phyloP scores from a whole-genome alignment of 2,888 invertebrate genomes.

The Trissolcus japonicus region DNA sequence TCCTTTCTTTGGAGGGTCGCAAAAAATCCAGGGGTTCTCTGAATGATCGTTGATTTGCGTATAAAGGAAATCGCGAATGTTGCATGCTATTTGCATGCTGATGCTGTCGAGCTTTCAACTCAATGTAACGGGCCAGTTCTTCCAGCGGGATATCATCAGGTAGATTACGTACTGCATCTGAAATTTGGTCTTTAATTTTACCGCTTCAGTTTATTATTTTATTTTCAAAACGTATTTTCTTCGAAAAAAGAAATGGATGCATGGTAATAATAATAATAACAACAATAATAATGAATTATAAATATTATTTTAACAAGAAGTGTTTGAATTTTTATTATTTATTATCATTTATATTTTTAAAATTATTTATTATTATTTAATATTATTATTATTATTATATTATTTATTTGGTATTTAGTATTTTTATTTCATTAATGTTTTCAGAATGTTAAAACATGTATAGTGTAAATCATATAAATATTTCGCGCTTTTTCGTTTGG shows the following conservation, averaged over 20 bases:
- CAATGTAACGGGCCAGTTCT: conserved; percentile 64
- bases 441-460: too few relatives aligned
- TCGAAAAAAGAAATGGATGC: not conserved
- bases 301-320: not conserved
- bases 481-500: too few relatives aligned
- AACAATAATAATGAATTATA: not conserved
- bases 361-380: not conserved
- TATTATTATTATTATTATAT: too few relatives aligned
- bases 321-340: not conserved
- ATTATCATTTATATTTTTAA: not conserved
- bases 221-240: not conserved
- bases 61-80: conserved; percentile 39
- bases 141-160: conserved; percentile 62
- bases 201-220: too few relatives aligned
- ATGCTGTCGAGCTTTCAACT: conserved; percentile 58
- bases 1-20: conserved; percentile 57
- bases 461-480: too few relatives aligned
- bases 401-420: too few relatives aligned
- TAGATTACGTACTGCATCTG: conserved; percentile 67
- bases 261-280: not conserved
- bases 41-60: conserved; percentile 37
- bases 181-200: not conserved
- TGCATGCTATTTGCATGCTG: conserved; percentile 37
- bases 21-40: conserved; percentile 53
- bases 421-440: too few relatives aligned